Evolutionary conservation across 1,140 invertebrate species (phyloP), one percentile per base, ranked within the genome.

Genomic region (Drosophila kohkoa): DNA sequence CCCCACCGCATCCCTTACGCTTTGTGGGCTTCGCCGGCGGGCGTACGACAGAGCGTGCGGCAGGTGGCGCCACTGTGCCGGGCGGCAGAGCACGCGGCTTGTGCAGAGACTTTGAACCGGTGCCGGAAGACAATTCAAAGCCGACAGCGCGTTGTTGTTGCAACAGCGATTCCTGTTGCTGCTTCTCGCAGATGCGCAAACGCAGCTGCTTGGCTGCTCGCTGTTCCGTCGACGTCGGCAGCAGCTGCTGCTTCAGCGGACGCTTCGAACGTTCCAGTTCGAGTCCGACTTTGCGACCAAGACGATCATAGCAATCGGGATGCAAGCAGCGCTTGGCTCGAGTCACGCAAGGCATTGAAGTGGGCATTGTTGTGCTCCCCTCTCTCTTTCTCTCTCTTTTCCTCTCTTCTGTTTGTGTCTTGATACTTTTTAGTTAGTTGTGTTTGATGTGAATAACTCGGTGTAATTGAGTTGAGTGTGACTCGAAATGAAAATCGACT

Each of bases 271-370:
- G 49, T 60, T 76, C 76, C 35, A 68, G 5, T 5, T 64, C 54
- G 5, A 70, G n/a, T 0, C 10, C 43, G 0, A 86, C 16, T 16
- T 70, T 80, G n/a, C 65, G 76, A n/a, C 69, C 73, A 0, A 62
- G 11, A 4, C 72, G 68, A 41, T 86, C 82, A 28, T 86, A 86
- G 54, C 82, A 86, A 15, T 86, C 75, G 1, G 79, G 60, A 25
- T 48, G 78, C 32, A 86, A 30, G 0, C 54, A 25, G 6, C 71
- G 35, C 1, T 54, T 20, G 5, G 51, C 20, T 1, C 79, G 63
- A 7, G 82, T 69, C 13, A 60, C 64, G 62, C 82, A 87, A 5
- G 79, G 62, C 76, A 87, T 68, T 7, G 69, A 32, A 38, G 66
- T 79, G 1, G 83, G 76, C 79, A 86, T 87, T 38, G 2, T 30